Conservation (phyloP, 2,797 vertebrate species). For the Pipistrellus pipistrellus region DNA sequence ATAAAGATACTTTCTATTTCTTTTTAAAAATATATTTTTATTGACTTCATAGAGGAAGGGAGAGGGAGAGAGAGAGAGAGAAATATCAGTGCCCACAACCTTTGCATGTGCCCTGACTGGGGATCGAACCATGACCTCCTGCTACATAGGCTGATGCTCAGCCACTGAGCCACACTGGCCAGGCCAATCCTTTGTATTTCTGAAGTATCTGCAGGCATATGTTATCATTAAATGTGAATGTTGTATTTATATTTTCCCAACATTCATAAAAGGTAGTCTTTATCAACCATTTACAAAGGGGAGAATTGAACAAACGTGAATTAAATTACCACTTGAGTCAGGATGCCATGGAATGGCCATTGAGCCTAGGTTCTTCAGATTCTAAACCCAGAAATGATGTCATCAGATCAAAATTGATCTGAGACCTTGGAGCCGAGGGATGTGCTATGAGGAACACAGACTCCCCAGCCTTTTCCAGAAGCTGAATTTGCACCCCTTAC, state of each 20-base stretch:
- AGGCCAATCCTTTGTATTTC: not conserved
- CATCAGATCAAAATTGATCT: not conserved
- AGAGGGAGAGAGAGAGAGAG: no score
- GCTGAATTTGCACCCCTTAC: not conserved
- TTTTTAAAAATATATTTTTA: not conserved
- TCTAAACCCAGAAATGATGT: not conserved
- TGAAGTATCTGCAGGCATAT: not conserved
- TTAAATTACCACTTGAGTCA: not conserved
- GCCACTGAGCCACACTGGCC: no score
- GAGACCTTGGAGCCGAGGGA: not conserved
- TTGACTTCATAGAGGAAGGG: no score
- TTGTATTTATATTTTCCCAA: not conserved
- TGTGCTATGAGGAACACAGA: accelerated
- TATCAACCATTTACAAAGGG: not conserved
- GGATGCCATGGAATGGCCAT: no score
- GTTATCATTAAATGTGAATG: not conserved
- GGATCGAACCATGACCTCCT: no score
- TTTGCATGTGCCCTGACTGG: no score
- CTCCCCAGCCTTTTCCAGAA: not conserved
- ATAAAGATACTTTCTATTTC: not conserved
- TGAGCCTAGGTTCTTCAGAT: not conserved
- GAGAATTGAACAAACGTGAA: not conserved
- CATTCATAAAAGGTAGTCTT: not conserved
- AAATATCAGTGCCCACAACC: no score
- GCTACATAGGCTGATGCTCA: no score